phyloP scores from a whole-genome alignment of 2,888 invertebrate species.

The Notocelia uddmanniana region DNA sequence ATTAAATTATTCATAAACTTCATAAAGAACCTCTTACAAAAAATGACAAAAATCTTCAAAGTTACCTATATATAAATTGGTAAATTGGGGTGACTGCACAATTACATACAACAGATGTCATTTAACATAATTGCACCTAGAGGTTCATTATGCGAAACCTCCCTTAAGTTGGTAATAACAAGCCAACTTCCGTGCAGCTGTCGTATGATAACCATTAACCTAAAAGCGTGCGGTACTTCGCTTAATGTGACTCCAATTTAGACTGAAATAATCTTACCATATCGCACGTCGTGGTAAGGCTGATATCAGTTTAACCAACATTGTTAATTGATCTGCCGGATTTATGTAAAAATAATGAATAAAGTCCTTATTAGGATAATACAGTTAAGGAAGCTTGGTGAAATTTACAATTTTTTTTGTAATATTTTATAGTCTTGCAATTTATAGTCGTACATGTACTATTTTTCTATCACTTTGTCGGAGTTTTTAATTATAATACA shows the following conservation, averaged over 20 bases:
- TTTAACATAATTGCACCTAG: conserved; percentile 36
- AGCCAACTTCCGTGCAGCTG: conserved; percentile 46
- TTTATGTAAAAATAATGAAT: neutral
- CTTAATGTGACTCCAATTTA: conserved; percentile 63
- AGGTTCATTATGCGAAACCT: conserved; percentile 42
- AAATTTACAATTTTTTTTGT: no score
- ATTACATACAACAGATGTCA: conserved; percentile 19
- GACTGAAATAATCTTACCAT: conserved; percentile 56
- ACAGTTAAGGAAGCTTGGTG: no score
- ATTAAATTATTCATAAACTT: no score
- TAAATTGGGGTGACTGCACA: conserved; percentile 11
- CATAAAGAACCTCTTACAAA: no score
- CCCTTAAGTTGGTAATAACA: conserved; percentile 48
- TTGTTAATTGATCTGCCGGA: conserved; percentile 12
- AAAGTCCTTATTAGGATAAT: no score
- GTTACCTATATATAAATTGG: no score
- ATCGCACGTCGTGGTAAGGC: conserved; percentile 33
- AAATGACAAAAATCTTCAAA: no score
- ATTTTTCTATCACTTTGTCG: no score
- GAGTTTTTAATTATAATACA: no score
- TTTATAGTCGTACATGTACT: no score
- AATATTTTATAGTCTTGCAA: no score
- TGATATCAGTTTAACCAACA: conserved; percentile 29
- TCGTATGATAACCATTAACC: conserved; percentile 61
- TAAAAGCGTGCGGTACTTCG: conserved; percentile 62